Evolutionary conservation across 2,888 invertebrate genomes (phyloP), one percentile per base, ranked within the genome.

Genomic region (Epinotia ramella): DNA sequence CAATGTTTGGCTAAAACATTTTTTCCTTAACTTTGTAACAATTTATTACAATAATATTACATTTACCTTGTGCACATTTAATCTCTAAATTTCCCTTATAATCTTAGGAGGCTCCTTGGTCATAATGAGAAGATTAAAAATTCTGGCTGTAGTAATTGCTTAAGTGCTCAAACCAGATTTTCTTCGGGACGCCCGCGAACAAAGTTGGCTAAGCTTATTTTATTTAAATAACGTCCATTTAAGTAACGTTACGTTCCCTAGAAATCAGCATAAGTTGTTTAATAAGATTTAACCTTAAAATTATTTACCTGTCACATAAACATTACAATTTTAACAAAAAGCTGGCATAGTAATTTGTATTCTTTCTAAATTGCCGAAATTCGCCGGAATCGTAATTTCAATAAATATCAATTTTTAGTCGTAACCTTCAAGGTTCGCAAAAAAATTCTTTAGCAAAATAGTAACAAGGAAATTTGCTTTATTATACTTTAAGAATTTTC

Each of bases 71-170:
- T 77, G 73, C 77, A 74, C 78, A 73, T 64, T 80, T 87, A 87
- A 89, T 88, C 88, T 84, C 81, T 81, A 87, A 86, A 89, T 87
- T 86, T 86, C 84, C 81, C 79, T 79, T 81, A 82, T 88, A 90
- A 91, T 90, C 88, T 88, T 87, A 80, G 82, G 82, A 83, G 81
- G 83, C 86, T 87, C 6, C 84, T 88, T 87, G 85, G 82, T 87
- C 86, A 87, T 89, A 90, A 91, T 90, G 87, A 89, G 86, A 80
- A 88, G 88, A 91, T 91, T 90, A 88, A 90, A 89, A 89, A 88
- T 87, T 88, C 88, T 86, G 84, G 83, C 84, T 85, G 83, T 85
- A 86, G 84, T 88, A 88, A 88, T 91, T 89, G 84, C 84, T 86
- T 85, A 82, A 87, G 84, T 85, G 84, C 84, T 88, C 85, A 81